Percentiles rank a stretch among this genome's conserved stretches.
Conservation (phyloP, 2,888 invertebrate species). For the Laothoe populi region DNA sequence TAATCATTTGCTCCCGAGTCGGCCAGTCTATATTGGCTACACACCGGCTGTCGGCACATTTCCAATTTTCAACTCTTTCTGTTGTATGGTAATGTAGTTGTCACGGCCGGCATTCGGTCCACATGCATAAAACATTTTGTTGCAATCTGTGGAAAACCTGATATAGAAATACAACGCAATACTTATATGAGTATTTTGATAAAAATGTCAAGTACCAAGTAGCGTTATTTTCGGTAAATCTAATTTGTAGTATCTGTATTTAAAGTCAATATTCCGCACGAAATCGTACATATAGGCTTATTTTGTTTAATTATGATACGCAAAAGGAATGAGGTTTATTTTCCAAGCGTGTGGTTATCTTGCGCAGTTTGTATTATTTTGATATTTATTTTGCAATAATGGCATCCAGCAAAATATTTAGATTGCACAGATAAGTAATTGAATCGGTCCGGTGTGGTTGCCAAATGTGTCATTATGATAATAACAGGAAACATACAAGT, state of each 20-base stretch:
- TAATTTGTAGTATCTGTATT: background rate
- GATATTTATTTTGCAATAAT: background rate
- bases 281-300: background rate
- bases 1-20: no score
- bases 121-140: conserved; percentile 30
- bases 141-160: conserved; percentile 29
- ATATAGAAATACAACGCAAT: conserved; percentile 26
- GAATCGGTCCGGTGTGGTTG: no score
- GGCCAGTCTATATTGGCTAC: background rate
- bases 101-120: conserved; percentile 23
- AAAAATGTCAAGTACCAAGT: background rate
- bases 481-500: no score
- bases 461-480: no score
- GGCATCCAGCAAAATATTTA: background rate
- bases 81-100: conserved; percentile 24
- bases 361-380: background rate
- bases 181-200: conserved; percentile 19
- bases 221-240: background rate
- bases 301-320: background rate
- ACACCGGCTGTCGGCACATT: background rate
- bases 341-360: background rate
- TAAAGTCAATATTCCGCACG: background rate
- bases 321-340: background rate
- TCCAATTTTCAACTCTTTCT: conserved; percentile 15
- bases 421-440: background rate